Conservation (phyloP, 1,140 invertebrate species). For the Stegodyphus dumicola region DNA sequence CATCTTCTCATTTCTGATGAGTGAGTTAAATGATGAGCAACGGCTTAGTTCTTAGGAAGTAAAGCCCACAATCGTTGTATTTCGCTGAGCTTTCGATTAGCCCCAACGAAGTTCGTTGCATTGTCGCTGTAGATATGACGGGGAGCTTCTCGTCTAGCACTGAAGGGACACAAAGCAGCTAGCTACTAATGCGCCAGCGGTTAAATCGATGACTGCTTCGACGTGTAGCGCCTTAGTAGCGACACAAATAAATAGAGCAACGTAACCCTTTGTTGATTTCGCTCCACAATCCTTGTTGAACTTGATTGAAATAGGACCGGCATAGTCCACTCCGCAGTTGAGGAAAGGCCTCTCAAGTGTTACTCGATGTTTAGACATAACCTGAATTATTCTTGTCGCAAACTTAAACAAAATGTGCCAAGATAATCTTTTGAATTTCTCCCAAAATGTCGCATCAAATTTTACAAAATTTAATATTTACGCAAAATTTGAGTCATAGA, state of each 20-base stretch:
- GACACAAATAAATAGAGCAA: slow-evolving; percentile 69
- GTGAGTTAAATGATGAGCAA: background rate
- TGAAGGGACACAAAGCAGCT: slow-evolving; percentile 67
- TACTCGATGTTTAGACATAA: slow-evolving; percentile 62
- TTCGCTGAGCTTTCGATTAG: background rate
- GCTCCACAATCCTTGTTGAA: background rate
- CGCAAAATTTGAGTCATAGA: no score
- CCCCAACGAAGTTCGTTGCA: slow-evolving; percentile 37
- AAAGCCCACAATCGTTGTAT: background rate
- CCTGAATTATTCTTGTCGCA: no score
- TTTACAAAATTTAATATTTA: no score
- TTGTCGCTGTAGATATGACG: background rate
- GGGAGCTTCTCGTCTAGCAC: slow-evolving; percentile 64
- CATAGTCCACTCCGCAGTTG: slow-evolving; percentile 67
- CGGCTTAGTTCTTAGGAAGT: background rate
- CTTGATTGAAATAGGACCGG: no score
- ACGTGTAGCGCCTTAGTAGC: slow-evolving; percentile 68
- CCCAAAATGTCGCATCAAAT: no score
- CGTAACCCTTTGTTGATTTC: slow-evolving; percentile 65
- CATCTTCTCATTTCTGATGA: background rate
- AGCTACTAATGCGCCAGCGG: no score
- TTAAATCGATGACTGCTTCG: slow-evolving; percentile 67
- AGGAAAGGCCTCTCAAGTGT: slow-evolving; percentile 64
- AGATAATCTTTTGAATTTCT: no score
- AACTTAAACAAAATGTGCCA: no score